Base-by-base conservation (phyloP, 2,113 vertebrate genomes). In the Athene noctua region DNA sequence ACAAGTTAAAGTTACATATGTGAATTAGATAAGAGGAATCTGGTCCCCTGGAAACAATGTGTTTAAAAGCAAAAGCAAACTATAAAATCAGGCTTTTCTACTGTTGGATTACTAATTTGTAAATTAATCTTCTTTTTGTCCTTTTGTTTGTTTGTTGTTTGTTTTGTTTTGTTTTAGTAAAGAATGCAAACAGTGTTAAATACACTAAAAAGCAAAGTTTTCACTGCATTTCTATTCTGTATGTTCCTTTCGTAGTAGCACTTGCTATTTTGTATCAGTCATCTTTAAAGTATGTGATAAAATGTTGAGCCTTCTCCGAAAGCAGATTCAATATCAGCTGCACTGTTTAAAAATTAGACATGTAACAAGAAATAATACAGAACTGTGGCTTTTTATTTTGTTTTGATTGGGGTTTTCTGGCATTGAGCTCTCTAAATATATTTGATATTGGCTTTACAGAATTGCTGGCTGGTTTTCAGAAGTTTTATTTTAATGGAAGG, bases 401-500 rank as follows among this genome's bases (percentile, higher is more conserved):
- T 57, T 95, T 93, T 68, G 27, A 6, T 63, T 71, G 23, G 30
- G 7, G 16, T 67, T 89, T 95, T 88, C 49, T 70, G 40, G 27
- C 18, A 88, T 32, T 78, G 57, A 80, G 13, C 15, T 92, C 63
- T 91, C 52, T 90, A 92, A 92, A 84, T 73, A 78, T 86, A 78
- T 84, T 79, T 96, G 47, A 70, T 85, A 47, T 92, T 91, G 55
- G 30, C 81, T 67, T 95, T 74, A 80, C 20, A 58, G 68, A 95
- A 54, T 73, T 95, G 51, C 90, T 97, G 91, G 44, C 66, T 90
- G 36, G 5, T 88, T 96, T 97, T 94, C 54, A 95, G 74, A 85
- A 92, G 55, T 70, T 95, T 97, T 94, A 89, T 97, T 94, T 84
- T 81, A 96, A 68, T 84, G 49, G 88, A 96, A 88, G 81, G 78